Evolutionary conservation across 2,888 invertebrate genomes (phyloP), one percentile per base, ranked within the genome.

Genomic region (Drosophila demipolita): DNA sequence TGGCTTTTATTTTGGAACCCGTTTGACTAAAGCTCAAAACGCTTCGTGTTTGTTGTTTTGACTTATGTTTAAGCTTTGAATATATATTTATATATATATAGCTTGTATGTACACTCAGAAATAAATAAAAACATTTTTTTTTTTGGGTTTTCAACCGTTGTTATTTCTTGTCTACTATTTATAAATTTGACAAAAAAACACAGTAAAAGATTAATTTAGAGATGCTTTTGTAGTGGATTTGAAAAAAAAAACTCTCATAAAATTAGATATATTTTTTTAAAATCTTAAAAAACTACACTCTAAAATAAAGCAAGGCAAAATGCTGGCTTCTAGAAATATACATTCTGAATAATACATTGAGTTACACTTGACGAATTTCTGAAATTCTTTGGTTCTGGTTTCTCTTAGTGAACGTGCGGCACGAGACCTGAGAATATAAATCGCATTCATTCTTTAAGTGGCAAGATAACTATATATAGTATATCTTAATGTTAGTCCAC

Each of bases 1-100:
- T 61, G 36, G 29, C 45, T 45, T 29, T 15, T 36, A 62, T 62
- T 32, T 36, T 55, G 63, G 55, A 72, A 72, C 72, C 50, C 73
- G 73, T 72, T 71, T 63, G 32, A 45, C 26, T 33, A 20, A n/a
- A 62, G 33, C 55, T 68, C 20, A 17, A 66, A 58, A 38, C 57
- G 35, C 17, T 49, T 11, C 9, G 4, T 26, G 49, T 15, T 45
- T 38, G n/a, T 29, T 53, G 20, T 57, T 68, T 35, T 68, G 23
- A 35, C 48, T 49, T 35, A 42, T 29, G 54, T 17, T 20, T 17
- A 11, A 7, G 60, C 53, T 60, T 11, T 23, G 17, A 49, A 23
- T 23, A 23, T 23, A 23, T 23, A 23, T 23, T 1, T 23, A 23
- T 61, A 29, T 61, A 7, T 23, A 67, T 49, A 17, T 2, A 35